Evolutionary conservation across 2,888 invertebrate species (phyloP).

Genomic region (Ochropleura plecta): DNA sequence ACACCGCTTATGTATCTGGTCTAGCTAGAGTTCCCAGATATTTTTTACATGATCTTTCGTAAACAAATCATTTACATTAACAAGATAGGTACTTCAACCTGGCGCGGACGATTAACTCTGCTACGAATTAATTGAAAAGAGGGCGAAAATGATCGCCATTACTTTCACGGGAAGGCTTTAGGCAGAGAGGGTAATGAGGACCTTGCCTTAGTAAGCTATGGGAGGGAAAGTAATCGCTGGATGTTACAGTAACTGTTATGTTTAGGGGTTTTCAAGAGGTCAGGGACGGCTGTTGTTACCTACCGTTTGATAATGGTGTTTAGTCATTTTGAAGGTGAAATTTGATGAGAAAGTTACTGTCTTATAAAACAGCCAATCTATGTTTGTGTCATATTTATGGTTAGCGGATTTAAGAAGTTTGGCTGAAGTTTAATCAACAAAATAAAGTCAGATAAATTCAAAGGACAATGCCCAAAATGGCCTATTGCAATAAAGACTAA

Average conservation of each 20-base stretch:
- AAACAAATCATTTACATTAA: constrained; percentile 29
- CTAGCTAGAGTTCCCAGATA: background rate
- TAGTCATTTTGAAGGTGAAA: background rate
- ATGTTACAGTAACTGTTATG: constrained; percentile 18
- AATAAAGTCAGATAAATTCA: too few relatives aligned
- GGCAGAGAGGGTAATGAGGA: constrained; percentile 3
- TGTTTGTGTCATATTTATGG: background rate
- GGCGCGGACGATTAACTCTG: constrained; percentile 36
- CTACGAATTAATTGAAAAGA: constrained; percentile 39
- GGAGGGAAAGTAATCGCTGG: constrained; percentile 4
- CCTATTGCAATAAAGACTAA: too few relatives aligned
- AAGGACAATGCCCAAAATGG: too few relatives aligned
- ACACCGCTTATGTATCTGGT: background rate
- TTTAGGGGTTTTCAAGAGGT: constrained; percentile 2
- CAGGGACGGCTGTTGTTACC: background rate
- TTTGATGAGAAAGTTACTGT: background rate
- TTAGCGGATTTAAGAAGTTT: background rate
- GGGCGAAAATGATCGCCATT: constrained; percentile 34
- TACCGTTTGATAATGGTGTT: background rate
- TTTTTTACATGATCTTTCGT: background rate
- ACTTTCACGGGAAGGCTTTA: constrained; percentile 9
- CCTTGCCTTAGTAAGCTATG: constrained; percentile 11
- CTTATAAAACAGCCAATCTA: background rate
- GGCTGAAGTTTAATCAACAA: background rate
- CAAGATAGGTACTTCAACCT: background rate